Percentiles rank a stretch among this genome's conserved stretches.
Evolutionary conservation across 1,140 invertebrate species (phyloP).

Genomic region (Lysiphlebus fabarum): DNA sequence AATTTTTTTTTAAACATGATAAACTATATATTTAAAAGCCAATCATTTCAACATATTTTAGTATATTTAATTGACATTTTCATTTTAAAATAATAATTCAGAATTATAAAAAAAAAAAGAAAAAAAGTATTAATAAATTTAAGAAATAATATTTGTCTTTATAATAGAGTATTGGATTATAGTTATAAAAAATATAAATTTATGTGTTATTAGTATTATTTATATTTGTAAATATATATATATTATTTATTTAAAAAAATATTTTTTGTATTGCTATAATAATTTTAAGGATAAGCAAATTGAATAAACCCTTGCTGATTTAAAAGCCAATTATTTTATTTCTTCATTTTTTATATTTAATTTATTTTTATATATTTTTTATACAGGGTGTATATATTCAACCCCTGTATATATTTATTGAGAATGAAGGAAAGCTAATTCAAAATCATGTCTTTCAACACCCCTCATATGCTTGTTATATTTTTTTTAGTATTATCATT

Average conservation of each 20-base stretch:
- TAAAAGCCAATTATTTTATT: not conserved
- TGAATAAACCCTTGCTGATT: not conserved
- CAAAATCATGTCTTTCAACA: constrained; percentile 9
- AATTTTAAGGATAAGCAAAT: not conserved
- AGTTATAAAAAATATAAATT: no score
- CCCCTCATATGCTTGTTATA: not conserved
- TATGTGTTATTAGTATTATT: no score
- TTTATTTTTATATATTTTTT: no score
- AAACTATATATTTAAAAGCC: constrained; percentile 15
- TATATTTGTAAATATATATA: not conserved
- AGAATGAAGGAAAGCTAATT: constrained; percentile 1
- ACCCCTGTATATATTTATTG: constrained; percentile 1
- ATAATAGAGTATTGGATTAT: no score
- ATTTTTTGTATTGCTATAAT: constrained; percentile 6
- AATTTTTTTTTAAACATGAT: constrained; percentile 1
- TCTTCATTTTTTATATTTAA: no score
- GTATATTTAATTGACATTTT: not conserved
- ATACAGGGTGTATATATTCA: not conserved
- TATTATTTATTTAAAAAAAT: no score
- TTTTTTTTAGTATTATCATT: no score
- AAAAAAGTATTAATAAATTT: not conserved
- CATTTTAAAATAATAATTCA: not conserved
- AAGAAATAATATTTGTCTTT: no score
- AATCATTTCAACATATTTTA: constrained; percentile 17
- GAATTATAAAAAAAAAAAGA: not conserved